Evolutionary conservation across 2,888 invertebrate species (phyloP).

Genomic region (Ethmia dodecea): DNA sequence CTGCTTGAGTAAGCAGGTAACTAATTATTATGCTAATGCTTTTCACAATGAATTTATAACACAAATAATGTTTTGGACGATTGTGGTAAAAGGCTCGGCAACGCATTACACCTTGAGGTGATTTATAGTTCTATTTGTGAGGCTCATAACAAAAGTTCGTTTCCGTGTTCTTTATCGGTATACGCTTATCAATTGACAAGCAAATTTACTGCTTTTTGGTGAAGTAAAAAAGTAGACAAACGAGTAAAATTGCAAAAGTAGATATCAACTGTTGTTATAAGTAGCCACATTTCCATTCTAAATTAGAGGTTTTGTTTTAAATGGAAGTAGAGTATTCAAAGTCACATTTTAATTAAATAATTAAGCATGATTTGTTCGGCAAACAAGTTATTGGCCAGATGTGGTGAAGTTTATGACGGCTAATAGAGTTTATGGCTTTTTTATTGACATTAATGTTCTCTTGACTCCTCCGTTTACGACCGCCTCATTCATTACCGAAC

Average conservation of each 20-base stretch:
- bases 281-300: conserved; percentile 1
- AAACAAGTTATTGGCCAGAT: conserved; percentile 70
- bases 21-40: conserved; percentile 69
- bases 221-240: conserved; percentile 18
- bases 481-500: conserved; percentile 74
- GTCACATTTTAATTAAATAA: conserved; percentile 49
- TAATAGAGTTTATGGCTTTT: conserved; percentile 75
- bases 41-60: conserved; percentile 55
- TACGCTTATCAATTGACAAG: conserved; percentile 58
- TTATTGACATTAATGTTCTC: conserved; percentile 77
- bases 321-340: conserved; percentile 12
- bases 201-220: conserved; percentile 48
- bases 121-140: conserved; percentile 67
- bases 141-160: conserved; percentile 66
- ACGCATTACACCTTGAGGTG: conserved; percentile 67
- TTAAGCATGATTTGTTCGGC: conserved; percentile 60
- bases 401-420: conserved; percentile 71
- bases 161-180: conserved; percentile 71
- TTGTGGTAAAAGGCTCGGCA: conserved; percentile 61
- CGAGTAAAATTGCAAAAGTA: conserved; percentile 7
- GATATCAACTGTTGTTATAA: not conserved
- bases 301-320: conserved; percentile 2
- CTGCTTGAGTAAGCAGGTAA: conserved; percentile 65
- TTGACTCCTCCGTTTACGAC: conserved; percentile 69
- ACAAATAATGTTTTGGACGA: conserved; percentile 61